phyloP scores from a whole-genome alignment of 2,888 invertebrate species.

The Eupithecia tripunctaria region DNA sequence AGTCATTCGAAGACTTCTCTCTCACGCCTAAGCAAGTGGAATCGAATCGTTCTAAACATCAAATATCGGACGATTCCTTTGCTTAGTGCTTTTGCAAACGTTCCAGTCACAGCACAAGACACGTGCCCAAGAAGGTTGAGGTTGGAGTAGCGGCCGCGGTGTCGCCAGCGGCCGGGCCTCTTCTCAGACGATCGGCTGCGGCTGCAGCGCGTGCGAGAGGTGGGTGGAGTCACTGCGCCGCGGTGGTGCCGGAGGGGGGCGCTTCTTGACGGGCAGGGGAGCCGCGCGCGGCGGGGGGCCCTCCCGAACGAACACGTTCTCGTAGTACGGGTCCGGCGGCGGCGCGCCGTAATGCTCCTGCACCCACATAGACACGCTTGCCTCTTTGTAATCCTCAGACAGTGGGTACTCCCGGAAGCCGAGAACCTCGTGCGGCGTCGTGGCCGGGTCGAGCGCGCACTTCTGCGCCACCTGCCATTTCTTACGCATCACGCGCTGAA shows the following conservation, averaged over 20 bases:
- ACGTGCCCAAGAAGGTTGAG: constrained; percentile 34
- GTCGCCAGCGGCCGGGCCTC: constrained; percentile 36
- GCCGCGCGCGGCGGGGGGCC: constrained; percentile 65
- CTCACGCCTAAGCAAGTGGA: background rate
- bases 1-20: background rate
- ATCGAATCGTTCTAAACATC: constrained; percentile 37
- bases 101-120: constrained; percentile 42
- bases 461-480: constrained; percentile 97
- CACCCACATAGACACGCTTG: constrained; percentile 95
- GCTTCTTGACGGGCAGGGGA: constrained; percentile 84
- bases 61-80: constrained; percentile 31
- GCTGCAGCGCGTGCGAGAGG: constrained; percentile 58
- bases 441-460: constrained; percentile 93
- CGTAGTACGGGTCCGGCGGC: constrained; percentile 89
- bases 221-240: constrained; percentile 90
- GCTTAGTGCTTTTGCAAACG: constrained; percentile 32
- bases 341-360: constrained; percentile 92
- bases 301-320: constrained; percentile 86
- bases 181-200: constrained; percentile 68
- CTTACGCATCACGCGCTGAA: constrained; percentile 96
- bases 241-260: constrained; percentile 95
- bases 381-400: constrained; percentile 89
- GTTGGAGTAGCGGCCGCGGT: background rate
- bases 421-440: constrained; percentile 95
- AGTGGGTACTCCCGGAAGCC: constrained; percentile 94